Conservation (phyloP, 2,797 vertebrate genomes). For the Phataginus tetradactyla region DNA sequence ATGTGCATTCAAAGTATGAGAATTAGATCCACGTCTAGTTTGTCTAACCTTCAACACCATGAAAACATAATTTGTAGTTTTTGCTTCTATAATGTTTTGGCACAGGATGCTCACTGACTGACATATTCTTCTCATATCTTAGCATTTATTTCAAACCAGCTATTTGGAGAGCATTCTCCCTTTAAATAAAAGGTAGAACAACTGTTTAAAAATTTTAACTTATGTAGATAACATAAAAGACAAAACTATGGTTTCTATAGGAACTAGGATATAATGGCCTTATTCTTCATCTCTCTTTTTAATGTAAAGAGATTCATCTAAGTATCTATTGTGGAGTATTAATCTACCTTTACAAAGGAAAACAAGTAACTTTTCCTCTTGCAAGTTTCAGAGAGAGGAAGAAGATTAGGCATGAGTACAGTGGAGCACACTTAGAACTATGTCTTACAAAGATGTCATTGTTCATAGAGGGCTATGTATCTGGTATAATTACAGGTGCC, state of each 20-base stretch:
- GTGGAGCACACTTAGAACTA: neutral
- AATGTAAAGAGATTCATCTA: neutral
- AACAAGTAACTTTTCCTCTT: neutral
- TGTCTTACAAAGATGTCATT: neutral
- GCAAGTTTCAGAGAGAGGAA: neutral
- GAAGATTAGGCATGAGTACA: neutral
- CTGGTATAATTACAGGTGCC: neutral
- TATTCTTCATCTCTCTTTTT: neutral
- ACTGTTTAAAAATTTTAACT: neutral
- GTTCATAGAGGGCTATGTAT: neutral
- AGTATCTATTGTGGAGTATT: neutral
- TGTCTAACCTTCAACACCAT: neutral
- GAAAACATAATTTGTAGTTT: slow-evolving; percentile 3
- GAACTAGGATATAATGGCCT: neutral
- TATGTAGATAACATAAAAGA: neutral
- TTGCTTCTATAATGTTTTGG: neutral
- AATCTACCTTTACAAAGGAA: neutral
- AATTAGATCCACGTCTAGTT: neutral
- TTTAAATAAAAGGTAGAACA: slow-evolving; percentile 27
- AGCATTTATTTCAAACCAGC: slow-evolving; percentile 42
- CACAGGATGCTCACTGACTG: neutral
- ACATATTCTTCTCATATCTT: neutral
- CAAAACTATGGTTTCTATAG: neutral
- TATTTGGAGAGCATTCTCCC: neutral
- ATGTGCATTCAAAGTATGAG: neutral